A percentile compares a stretch with the other conserved stretches of the same genome.
phyloP scores from a whole-genome alignment of 1,140 invertebrate genomes.

The Arctopsyche grandis region DNA sequence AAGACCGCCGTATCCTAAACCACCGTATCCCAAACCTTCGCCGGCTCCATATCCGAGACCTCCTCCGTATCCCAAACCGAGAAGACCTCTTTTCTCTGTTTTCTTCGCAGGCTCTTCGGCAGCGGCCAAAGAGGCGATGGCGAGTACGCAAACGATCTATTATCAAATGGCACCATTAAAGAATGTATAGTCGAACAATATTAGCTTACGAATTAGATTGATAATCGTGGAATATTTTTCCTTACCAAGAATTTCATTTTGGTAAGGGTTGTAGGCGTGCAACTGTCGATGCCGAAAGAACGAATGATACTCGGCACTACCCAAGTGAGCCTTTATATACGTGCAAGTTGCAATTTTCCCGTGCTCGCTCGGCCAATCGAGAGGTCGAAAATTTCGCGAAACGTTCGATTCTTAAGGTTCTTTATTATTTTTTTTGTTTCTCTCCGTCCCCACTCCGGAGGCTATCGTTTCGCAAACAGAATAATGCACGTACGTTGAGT shows the following conservation, averaged over 20 bases:
- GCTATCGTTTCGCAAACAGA: not conserved
- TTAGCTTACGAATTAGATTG: not conserved
- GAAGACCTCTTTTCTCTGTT: slow-evolving; percentile 48
- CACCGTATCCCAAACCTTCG: slow-evolving; percentile 47
- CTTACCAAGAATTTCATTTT: slow-evolving; percentile 52
- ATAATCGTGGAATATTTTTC: not conserved
- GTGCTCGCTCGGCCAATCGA: slow-evolving; percentile 17
- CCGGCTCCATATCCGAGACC: slow-evolving; percentile 31
- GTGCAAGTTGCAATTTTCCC: not conserved
- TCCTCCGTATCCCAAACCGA: slow-evolving; percentile 47
- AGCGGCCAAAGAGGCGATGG: slow-evolving; percentile 41
- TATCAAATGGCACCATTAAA: not conserved
- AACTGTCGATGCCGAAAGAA: slow-evolving; percentile 37
- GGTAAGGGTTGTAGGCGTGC: not conserved
- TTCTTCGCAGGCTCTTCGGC: slow-evolving; percentile 51
- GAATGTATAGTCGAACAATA: not conserved
- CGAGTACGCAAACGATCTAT: slow-evolving; percentile 39
- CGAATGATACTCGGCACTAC: slow-evolving; percentile 41
- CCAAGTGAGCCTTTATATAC: slow-evolving; percentile 42
- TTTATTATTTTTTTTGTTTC: not conserved
- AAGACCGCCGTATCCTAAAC: slow-evolving; percentile 33
- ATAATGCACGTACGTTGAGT: not conserved
- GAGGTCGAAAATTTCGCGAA: slow-evolving; percentile 36
- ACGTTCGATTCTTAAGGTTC: slow-evolving; percentile 36
- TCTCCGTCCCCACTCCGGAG: not conserved